These are phyloP conservation scores for Eulemur macaco DNA, from an alignment of 2,113 vertebrate genomes.

Conservation along the genomic window DNA sequence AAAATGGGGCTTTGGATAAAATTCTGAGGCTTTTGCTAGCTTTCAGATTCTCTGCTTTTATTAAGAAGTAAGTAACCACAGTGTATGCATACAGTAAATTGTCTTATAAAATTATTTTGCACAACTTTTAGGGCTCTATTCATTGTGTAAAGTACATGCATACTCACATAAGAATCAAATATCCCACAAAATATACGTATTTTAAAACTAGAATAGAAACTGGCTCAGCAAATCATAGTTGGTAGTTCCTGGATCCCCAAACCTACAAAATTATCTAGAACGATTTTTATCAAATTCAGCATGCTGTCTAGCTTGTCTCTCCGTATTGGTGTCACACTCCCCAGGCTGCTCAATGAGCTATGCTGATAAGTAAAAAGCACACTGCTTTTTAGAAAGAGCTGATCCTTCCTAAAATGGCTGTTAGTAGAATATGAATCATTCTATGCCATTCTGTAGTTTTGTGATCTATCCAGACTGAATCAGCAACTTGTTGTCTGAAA, in stretches of 20 bases:
- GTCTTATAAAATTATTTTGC: slow-evolving; percentile 12
- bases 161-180: not conserved
- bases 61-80: not conserved
- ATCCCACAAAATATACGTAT: not conserved
- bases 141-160: not conserved
- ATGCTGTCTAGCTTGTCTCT: not conserved
- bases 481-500: slow-evolving; percentile 29
- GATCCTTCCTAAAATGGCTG: slow-evolving; percentile 28
- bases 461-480: not conserved
- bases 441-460: not conserved
- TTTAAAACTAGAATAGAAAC: slow-evolving; percentile 47
- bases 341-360: slow-evolving; percentile 11
- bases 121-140: not conserved
- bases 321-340: not conserved
- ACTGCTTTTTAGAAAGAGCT: not conserved
- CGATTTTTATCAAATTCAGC: slow-evolving; percentile 51
- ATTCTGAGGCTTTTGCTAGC: not conserved
- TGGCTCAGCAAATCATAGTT: slow-evolving; percentile 10
- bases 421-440: slow-evolving; percentile 3
- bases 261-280: slow-evolving; percentile 24
- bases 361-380: slow-evolving; percentile 3
- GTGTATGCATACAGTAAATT: not conserved
- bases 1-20: not conserved
- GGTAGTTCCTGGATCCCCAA: not conserved
- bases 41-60: not conserved